These are phyloP conservation scores for Anarsia innoxiella DNA, from an alignment of 2,888 invertebrate species.

Conservation along the genomic window DNA sequence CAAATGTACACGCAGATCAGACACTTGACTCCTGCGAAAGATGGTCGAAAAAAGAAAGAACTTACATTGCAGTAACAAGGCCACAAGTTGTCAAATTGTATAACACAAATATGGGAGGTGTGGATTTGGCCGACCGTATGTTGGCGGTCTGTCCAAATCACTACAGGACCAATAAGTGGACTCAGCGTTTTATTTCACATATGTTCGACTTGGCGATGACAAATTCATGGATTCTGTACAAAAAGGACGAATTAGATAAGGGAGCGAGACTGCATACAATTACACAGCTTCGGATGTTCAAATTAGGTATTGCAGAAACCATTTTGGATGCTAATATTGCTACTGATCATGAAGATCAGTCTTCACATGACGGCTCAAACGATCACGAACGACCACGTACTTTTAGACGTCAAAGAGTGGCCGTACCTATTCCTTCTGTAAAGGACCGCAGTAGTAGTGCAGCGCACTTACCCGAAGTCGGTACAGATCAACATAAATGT, in stretches of 20 bases:
- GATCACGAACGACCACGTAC: background rate
- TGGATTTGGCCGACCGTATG: slow-evolving; percentile 16
- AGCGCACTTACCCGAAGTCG: background rate
- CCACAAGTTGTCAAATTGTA: slow-evolving; percentile 16
- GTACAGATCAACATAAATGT: background rate
- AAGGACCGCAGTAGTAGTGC: background rate
- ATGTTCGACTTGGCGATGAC: slow-evolving; percentile 7
- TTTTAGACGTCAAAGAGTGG: background rate
- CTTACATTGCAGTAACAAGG: slow-evolving; percentile 11
- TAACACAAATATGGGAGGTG: too few species aligned
- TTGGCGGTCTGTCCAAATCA: slow-evolving; percentile 12
- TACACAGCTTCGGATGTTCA: background rate
- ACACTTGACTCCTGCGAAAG: slow-evolving; percentile 12
- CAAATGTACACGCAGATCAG: slow-evolving; percentile 2
- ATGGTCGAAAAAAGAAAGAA: slow-evolving; percentile 14
- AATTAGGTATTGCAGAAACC: background rate
- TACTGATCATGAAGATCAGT: background rate
- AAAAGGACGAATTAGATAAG: background rate
- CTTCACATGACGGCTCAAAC: background rate
- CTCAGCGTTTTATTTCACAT: slow-evolving; percentile 9
- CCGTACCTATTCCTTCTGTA: background rate
- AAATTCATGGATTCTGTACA: slow-evolving; percentile 7
- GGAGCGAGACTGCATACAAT: background rate
- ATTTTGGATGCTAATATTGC: background rate
- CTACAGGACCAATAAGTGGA: slow-evolving; percentile 8